A percentile compares a stretch with the other conserved stretches of the same genome.
Conservation (phyloP, 2,113 vertebrate species). For the Acanthisitta chloris region DNA sequence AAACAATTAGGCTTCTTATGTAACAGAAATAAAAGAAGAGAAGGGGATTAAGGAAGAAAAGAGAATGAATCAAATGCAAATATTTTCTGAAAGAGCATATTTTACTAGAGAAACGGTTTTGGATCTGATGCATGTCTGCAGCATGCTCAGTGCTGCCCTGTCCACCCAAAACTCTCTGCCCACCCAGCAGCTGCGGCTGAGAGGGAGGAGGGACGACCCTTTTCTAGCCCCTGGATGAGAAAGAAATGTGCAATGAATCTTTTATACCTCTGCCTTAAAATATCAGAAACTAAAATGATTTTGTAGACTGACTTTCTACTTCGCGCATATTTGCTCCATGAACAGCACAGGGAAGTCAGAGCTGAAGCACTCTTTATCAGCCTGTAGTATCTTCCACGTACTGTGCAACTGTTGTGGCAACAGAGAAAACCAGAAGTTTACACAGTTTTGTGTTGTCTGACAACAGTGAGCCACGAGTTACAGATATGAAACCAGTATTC, state of each 20-base stretch:
- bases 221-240: neutral
- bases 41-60: neutral
- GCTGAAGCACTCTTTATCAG: neutral
- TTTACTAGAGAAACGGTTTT: neutral
- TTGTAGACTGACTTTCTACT: neutral
- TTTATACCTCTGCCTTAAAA: neutral
- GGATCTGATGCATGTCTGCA: neutral
- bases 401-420: neutral
- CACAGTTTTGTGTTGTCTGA: neutral
- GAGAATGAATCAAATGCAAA: neutral
- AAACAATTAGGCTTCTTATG: neutral
- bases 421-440: neutral
- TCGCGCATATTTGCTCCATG: neutral
- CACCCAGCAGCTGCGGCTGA: accelerated
- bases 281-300: neutral
- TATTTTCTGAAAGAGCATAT: neutral
- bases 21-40: neutral
- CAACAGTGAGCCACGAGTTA: neutral
- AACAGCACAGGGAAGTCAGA: neutral
- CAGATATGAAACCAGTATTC: neutral
- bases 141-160: neutral
- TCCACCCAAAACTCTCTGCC: neutral
- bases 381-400: neutral
- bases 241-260: neutral
- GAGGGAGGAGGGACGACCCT: neutral